phyloP scores from a whole-genome alignment of 2,113 vertebrate genomes.

The Phainopepla nitens region DNA sequence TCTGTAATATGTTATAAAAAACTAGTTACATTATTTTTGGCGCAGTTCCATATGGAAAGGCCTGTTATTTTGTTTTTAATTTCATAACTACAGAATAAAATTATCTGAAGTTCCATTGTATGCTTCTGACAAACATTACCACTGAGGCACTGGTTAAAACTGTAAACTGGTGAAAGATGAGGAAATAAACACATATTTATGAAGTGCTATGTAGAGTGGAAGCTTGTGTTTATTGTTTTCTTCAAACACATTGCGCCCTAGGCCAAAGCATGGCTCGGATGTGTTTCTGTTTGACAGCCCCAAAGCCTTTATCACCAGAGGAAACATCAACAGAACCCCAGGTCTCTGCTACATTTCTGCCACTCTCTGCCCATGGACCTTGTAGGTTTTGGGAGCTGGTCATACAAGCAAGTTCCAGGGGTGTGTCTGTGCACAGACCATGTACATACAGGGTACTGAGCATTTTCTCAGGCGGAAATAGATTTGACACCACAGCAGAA shows the following conservation, averaged over 20 bases:
- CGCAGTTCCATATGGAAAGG: background rate
- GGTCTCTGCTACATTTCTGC: background rate
- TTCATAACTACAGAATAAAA: slow-evolving; percentile 21
- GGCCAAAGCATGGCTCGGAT: background rate
- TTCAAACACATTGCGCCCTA: background rate
- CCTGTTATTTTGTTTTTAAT: slow-evolving; percentile 25
- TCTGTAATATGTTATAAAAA: slow-evolving; percentile 37
- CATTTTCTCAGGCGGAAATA: background rate
- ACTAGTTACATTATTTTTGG: background rate
- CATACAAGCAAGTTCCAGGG: background rate
- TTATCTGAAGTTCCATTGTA: background rate
- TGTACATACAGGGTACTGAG: background rate
- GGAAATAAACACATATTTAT: slow-evolving; percentile 64
- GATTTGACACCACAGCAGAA: background rate
- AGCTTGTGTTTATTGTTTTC: background rate
- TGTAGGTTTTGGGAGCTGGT: background rate
- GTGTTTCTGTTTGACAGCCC: background rate
- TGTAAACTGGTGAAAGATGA: slow-evolving; percentile 30
- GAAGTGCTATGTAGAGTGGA: background rate
- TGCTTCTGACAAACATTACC: slow-evolving; percentile 15
- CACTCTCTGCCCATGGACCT: background rate
- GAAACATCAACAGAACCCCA: background rate
- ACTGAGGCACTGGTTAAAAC: slow-evolving; percentile 14
- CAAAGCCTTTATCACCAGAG: background rate
- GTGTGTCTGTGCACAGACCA: background rate